Evolutionary conservation across 2,113 vertebrate species (phyloP), one percentile per base, ranked within the genome.

Genomic region (Otolemur garnettii): DNA sequence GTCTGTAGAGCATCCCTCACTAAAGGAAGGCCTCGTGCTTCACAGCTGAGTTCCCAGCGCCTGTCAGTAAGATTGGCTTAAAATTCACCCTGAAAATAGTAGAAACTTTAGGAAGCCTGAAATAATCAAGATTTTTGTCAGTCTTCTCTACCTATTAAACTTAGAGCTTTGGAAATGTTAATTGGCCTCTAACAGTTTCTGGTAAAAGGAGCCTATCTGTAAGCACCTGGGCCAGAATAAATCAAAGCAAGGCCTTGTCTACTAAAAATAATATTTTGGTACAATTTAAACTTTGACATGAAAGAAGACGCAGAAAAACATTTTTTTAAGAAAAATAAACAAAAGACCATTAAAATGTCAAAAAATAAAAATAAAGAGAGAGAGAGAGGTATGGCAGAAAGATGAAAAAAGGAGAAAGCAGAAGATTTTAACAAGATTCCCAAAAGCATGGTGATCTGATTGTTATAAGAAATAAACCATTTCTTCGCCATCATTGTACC

Each of bases 141-240:
- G 22, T 69, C n/a, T 93, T 87, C 28, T 95, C 71, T 24, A 85
- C 17, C 21, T 80, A 62, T 87, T 81, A 94, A 77, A 90, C 57
- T 66, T 85, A 78, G 60, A 66, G 33, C 55, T 94, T 93, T 79
- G 18, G 55, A 80, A 93, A 83, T 57, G 38, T 12, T 80, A 96
- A 21, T 82, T 12, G 66, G n/a, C 10, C 55, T 91, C 30, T 55
- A 89, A 84, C 93, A 11, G 7, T 5, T 33, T 50, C n/a, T 81
- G n/a, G 33, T 72, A 26, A 60, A 86, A 92, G 42, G 62, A 75
- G 17, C 50, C 18, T 8, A 64, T 64, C 38, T 62, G 7, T 26
- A 93, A 33, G 24, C 30, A 77, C 7, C 22, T 21, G 4, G 28
- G 42, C 28, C 66, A 50, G 42, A 93, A 89, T 80, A 89, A 91